Base-by-base conservation (phyloP, 2,888 invertebrate genomes). In the Biston stratarius region DNA sequence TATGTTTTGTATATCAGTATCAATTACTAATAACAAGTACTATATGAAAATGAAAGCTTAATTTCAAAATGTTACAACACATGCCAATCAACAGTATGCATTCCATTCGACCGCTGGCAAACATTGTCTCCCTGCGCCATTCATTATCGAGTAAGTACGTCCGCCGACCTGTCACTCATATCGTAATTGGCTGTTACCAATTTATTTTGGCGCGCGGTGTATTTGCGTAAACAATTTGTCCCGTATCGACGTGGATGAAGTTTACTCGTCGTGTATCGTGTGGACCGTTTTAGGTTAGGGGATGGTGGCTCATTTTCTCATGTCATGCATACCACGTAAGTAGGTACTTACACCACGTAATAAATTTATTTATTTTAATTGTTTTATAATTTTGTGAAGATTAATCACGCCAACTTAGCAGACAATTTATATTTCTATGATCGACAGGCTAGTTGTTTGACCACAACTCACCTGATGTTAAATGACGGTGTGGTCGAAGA, bases 151-250 rank as follows among this genome's bases (percentile, higher is more conserved):
- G 59, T 68, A 68, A 77, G 72, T 56, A 75, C 60, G 69, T 52
- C 59, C 67, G 72, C 64, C 67, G 47, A 44, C 6, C 63, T 67
- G 63, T 63, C 63, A 49, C 15, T 68, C 60, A 78, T 74, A 73
- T 73, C 73, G 72, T 71, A 75, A 73, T 73, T 67, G 70, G 63
- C 66, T 57, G 55, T 59, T 68, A 42, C 74, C 77, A 81, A 76
- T 81, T 24, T 77, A 78, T 78, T 73, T 67, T 56, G 73, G 73
- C 71, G 72, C 66, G 72, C 74, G 74, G 72, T 78, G 77, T 76
- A 77, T 76, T 77, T 78, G 72, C 74, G 74, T 79, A 79, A 81
- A 80, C 78, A 80, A 77, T 82, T 80, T 80, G 73, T 67, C 75
- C 68, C 57, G 72, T 72, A 72, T 71, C 64, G 64, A 59, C 42